Base-by-base conservation (phyloP, 2,888 invertebrate genomes). In the Unio delphinus region DNA sequence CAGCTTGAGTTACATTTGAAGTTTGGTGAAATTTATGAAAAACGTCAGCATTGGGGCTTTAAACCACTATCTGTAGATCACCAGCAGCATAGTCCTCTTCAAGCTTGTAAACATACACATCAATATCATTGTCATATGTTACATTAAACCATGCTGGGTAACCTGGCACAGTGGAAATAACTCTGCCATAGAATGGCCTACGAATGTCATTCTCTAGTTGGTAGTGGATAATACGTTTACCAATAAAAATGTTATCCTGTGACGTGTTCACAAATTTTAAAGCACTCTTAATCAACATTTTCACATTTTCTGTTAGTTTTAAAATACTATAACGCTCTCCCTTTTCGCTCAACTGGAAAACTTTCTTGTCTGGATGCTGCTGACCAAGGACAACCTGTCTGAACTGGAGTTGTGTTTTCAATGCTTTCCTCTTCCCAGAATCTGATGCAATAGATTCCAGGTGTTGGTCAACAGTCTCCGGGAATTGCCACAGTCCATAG, bases 361-460 rank as follows among this genome's bases (percentile, higher is more conserved):
- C 8, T 57, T 63, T 65, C 28, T 64, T 68, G 30, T 68, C 68
- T 30, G 28, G 59, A 3, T 28, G 28, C 20, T 8, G 6, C 54
- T 68, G 68, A 3, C 28, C 68, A 18, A 64, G 28, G 57, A 68
- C 64, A 55, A 58, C 34, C 59, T 61, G 63, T 68, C 68, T 8
- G 30, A 68, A 68, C 26, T 68, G 68, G 7, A 68, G 57, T 23
- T 68, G 62, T 4, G 57, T 17, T 64, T 62, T 68, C 23, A 68
- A 30, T 3, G 68, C 64, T 7, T 68, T 68, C 60, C 55, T 59
- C 60, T 64, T 64, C 45, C 64, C 68, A 3, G n/a, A 34, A 18
- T 64, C 59, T 5, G 34, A 28, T 55, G 0, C 17, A 7, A 69
- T 69, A 15, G 23, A 34, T 34, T 69, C 62, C 28, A 65, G 54